Evolutionary conservation across 2,888 invertebrate species (phyloP), one percentile per base, ranked within the genome.

Genomic region (Andrena trimmerana): DNA sequence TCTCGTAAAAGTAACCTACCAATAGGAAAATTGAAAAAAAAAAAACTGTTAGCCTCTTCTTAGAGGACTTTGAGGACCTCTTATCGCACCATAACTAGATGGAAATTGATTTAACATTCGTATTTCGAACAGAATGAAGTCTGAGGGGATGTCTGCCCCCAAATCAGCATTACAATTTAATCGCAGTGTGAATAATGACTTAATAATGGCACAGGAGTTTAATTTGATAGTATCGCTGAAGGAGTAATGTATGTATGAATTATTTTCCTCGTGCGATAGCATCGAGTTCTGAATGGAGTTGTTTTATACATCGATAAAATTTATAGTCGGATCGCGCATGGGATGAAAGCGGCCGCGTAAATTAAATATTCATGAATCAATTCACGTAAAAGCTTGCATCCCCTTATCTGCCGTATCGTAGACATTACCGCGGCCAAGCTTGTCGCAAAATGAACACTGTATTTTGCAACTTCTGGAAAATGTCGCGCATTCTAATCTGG

Each of bases 281-380:
- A 54, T 57, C 16, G 54, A 68, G 54, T 24, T 36, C 16, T 20
- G 42, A 42, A 65, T 50, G 7, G 62, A 50, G 16, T 36, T 10
- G 29, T 27, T 60, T 42, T 27, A 8, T 36, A 74, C 27, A 7
- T 20, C 13, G 60, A 52, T 57, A 31, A 69, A 78, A 73, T 69
- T 69, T 36, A 29, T 67, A 20, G 48, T 70, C 8, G 66, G n/a
- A 68, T 33, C 8, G 16, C 8, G 31, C 7, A 27, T 13, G 36
- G 2, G 52, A 20, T 8, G 31, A 36, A 10, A 70, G 57, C n/a
- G 60, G 62, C 31, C n/a, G 10, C 66, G 24, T 16, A 20, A 73
- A 76, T 84, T 52, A 79, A 65, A 76, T 84, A 79, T 84, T 80
- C 73, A 84, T 79, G 76, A 75, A 77, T 84, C 80, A 83, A 83